Evolutionary conservation across 1,140 invertebrate genomes (phyloP).

Genomic region (Ceratina japonica): DNA sequence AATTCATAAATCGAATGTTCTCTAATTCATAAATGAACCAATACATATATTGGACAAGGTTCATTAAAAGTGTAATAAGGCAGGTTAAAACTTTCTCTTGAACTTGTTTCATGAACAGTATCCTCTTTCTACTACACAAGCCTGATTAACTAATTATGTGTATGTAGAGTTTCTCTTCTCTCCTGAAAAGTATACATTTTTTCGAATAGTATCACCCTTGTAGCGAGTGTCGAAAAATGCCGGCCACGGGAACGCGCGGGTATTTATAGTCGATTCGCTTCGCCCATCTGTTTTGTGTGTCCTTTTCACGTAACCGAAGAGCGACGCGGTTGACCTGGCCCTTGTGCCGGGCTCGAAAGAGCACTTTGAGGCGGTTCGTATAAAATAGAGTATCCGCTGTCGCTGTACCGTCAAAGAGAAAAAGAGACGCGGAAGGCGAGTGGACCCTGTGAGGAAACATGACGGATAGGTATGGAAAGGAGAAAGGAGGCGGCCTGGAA

Average conservation of each 20-base stretch:
- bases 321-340: slow-evolving; percentile 52
- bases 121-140: too few relatives aligned
- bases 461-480: slow-evolving; percentile 1
- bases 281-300: slow-evolving; percentile 42
- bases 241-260: not conserved
- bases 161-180: too few relatives aligned
- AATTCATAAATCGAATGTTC: too few relatives aligned
- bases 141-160: too few relatives aligned
- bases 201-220: too few relatives aligned
- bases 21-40: too few relatives aligned
- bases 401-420: slow-evolving; percentile 26
- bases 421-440: slow-evolving; percentile 27
- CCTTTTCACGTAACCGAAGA: slow-evolving; percentile 48
- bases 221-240: slow-evolving; percentile 34
- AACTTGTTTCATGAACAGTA: too few relatives aligned
- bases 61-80: too few relatives aligned
- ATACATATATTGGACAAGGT: too few relatives aligned
- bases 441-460: not conserved
- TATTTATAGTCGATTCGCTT: slow-evolving; percentile 54
- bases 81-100: too few relatives aligned
- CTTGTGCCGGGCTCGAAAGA: slow-evolving; percentile 50
- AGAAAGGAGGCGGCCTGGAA: not conserved
- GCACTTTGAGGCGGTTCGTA: slow-evolving; percentile 59
- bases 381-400: slow-evolving; percentile 48
- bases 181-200: too few relatives aligned